Base-by-base conservation (phyloP, 2,888 invertebrate genomes). In the Latrodectus elegans region DNA sequence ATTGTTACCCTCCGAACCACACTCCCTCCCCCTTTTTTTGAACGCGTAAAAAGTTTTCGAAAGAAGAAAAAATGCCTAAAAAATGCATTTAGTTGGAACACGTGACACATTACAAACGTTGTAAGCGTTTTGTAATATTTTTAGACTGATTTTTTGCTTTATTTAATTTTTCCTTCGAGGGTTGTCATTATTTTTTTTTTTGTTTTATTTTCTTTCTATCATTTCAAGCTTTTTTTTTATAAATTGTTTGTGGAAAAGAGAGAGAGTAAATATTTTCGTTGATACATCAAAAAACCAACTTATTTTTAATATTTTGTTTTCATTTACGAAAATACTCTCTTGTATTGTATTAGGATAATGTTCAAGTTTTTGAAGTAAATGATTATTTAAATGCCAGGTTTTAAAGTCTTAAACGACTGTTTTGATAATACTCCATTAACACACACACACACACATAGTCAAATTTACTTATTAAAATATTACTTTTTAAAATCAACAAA, bases 101-200 rank as follows among this genome's bases (percentile, higher is more conserved):
- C 81, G 86, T 87, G 86, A 87, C 76, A 81, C 73, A 81, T 68
- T 86, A 76, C 76, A 81, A 86, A 81, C 71, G 76, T 81, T 73
- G 76, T 76, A 77, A 86, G 86, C 81, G 70, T 76, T 81, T 81
- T 73, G 76, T 87, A 81, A 71, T 86, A 81, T 86, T 86, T 85
- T 85, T 72, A 68, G 81, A 86, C 81, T 86, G 86, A 81, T 86
- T 86, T 81, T 75, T 87, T 87, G 77, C 26, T 85, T 85, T 85
- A 79, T 85, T 85, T 79, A 53, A 53, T 17, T 26, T 17, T 65
- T 70, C 38, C 38, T 38, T 38, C 38, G 38, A 6, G 38, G 38
- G 38, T 38, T 38, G 38, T 68, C n/a, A 51, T 52, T 55, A 68
- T 49, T 73, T 79, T 79, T 72, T n/a, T 38, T 60, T 49, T 15